Conservation (phyloP, 2,113 vertebrate genomes). For the Melospiza georgiana region DNA sequence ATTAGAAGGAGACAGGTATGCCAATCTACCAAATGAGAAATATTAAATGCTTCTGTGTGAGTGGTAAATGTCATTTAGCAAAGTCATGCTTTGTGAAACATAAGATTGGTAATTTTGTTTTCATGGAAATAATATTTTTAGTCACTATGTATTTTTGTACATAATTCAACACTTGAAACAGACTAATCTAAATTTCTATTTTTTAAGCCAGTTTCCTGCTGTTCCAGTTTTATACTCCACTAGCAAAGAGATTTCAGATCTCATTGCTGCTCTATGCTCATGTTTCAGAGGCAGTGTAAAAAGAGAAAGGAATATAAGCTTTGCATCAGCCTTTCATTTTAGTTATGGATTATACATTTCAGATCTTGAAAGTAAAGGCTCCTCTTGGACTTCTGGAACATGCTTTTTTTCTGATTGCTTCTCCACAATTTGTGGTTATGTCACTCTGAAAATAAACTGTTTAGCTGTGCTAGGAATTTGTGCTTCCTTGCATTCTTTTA, state of each 20-base stretch:
- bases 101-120: background rate
- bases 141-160: background rate
- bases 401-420: background rate
- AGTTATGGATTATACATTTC: background rate
- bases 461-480: background rate
- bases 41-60: background rate
- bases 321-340: background rate
- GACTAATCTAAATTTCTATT: background rate
- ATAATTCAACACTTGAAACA: background rate
- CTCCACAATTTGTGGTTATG: background rate
- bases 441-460: background rate
- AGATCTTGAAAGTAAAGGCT: background rate
- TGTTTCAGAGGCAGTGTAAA: background rate
- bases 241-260: background rate
- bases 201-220: background rate
- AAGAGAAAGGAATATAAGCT: background rate
- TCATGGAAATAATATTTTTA: background rate
- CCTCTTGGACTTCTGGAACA: background rate
- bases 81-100: background rate
- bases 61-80: background rate
- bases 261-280: background rate
- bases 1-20: slow-evolving; percentile 97
- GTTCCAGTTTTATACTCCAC: background rate
- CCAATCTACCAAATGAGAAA: background rate
- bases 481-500: background rate